Conservation (phyloP, 2,888 invertebrate species). For the Hecatera dysodea region DNA sequence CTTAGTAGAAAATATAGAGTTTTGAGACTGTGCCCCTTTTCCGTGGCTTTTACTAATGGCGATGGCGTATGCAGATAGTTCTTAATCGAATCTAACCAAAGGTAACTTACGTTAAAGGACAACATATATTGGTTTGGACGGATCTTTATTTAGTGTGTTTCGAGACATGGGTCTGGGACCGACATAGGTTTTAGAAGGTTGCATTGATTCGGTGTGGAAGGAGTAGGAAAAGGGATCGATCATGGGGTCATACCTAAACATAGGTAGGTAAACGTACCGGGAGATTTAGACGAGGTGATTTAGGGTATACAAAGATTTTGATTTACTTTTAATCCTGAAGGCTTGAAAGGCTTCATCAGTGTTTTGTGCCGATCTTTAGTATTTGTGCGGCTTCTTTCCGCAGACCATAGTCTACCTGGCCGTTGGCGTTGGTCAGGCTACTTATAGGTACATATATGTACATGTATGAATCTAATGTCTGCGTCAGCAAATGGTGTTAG, state of each 20-base stretch:
- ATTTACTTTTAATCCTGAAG: background rate
- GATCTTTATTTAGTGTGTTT: slow-evolving; percentile 24
- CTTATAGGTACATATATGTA: too few species aligned
- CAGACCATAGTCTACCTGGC: background rate
- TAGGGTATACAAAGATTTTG: background rate
- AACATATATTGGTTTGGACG: slow-evolving; percentile 13
- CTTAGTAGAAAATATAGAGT: background rate
- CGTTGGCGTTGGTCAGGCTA: too few species aligned
- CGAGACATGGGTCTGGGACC: slow-evolving; percentile 28
- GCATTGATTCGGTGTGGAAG: slow-evolving; percentile 12
- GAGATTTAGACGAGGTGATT: background rate
- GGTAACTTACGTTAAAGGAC: slow-evolving; percentile 1
- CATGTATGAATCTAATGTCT: too few species aligned
- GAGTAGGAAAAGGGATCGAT: slow-evolving; percentile 14
- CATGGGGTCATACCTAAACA: background rate
- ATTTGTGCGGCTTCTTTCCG: background rate
- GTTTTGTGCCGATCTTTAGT: background rate
- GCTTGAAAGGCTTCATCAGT: background rate
- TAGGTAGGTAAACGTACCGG: background rate
- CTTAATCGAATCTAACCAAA: background rate
- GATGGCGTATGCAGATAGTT: background rate
- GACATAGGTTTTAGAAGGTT: slow-evolving; percentile 34
- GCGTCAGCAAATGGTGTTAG: too few species aligned
- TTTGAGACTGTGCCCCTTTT: background rate
- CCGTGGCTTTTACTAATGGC: background rate